phyloP scores from a whole-genome alignment of 2,113 vertebrate genomes.

The Elephantulus edwardii region DNA sequence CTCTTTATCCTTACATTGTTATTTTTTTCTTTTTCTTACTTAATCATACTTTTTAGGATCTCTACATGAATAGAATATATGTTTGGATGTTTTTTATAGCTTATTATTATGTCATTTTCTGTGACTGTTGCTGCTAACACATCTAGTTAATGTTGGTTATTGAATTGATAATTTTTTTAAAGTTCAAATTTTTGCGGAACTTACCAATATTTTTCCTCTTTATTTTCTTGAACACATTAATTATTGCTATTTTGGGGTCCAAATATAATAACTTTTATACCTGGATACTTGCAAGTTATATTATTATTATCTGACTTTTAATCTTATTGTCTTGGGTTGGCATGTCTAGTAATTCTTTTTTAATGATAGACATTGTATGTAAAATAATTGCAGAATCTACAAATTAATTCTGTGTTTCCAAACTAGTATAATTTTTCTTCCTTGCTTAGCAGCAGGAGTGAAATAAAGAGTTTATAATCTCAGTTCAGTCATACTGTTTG shows the following conservation, averaged over 20 bases:
- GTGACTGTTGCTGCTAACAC: neutral
- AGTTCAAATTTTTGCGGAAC: neutral
- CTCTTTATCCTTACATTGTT: neutral
- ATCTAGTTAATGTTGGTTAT: neutral
- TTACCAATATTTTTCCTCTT: neutral
- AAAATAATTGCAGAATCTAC: neutral
- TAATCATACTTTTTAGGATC: slow-evolving; percentile 3
- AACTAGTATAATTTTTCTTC: neutral
- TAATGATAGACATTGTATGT: neutral
- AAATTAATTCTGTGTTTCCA: neutral
- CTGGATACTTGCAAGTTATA: neutral
- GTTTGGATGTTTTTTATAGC: neutral
- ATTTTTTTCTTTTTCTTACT: slow-evolving; percentile 18
- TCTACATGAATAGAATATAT: neutral
- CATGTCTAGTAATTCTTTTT: neutral
- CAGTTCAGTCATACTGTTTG: neutral
- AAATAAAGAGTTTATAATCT: neutral
- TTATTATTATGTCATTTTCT: neutral
- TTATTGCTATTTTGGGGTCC: neutral
- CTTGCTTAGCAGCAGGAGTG: neutral
- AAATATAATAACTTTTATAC: slow-evolving; percentile 12
- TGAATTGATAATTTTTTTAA: slow-evolving; percentile 9
- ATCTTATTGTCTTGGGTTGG: neutral
- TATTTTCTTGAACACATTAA: neutral
- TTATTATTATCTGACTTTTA: neutral